A percentile compares a stretch with the other conserved stretches of the same genome.
Conservation (phyloP, 2,888 invertebrate genomes). For the Prosopocoilus inquinatus region DNA sequence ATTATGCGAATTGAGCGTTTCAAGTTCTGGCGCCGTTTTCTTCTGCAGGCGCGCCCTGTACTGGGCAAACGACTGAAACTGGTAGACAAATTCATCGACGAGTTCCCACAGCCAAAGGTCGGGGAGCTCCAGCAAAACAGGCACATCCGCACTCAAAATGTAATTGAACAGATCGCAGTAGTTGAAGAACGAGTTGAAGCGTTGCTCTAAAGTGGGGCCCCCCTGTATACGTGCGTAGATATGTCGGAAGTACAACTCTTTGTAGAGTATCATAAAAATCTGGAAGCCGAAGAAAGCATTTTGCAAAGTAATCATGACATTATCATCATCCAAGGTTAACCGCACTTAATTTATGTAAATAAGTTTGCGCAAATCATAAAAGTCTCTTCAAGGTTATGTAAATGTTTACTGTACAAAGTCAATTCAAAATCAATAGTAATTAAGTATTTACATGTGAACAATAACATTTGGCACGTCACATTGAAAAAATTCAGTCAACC, state of each 20-base stretch:
- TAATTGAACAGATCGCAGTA: constrained; percentile 98
- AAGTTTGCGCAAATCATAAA: background rate
- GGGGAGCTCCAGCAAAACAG: constrained; percentile 87
- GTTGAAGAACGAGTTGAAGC: constrained; percentile 95
- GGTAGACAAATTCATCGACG: constrained; percentile 99
- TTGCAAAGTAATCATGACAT: no score
- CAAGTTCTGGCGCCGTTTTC: constrained; percentile 77
- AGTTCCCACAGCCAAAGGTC: constrained; percentile 99
- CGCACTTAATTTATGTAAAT: background rate
- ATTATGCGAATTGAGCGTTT: constrained; percentile 73
- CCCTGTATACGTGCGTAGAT: constrained; percentile 91
- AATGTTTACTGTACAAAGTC: no score
- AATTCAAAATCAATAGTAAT: background rate
- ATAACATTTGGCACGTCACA: background rate
- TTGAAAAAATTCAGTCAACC: background rate
- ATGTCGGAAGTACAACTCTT: constrained; percentile 96
- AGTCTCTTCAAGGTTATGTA: no score
- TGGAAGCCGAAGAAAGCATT: constrained; percentile 53
- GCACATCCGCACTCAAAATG: constrained; percentile 85
- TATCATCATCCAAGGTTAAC: background rate
- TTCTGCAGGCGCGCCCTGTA: constrained; percentile 72
- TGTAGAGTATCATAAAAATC: constrained; percentile 93
- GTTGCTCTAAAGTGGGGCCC: constrained; percentile 87
- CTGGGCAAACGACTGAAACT: constrained; percentile 89
- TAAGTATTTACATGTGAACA: constrained; percentile 1